Evolutionary conservation across 37 sponge, comb jelly and placozoan species (phyloP).

Genomic region (Axinella damicornis): DNA sequence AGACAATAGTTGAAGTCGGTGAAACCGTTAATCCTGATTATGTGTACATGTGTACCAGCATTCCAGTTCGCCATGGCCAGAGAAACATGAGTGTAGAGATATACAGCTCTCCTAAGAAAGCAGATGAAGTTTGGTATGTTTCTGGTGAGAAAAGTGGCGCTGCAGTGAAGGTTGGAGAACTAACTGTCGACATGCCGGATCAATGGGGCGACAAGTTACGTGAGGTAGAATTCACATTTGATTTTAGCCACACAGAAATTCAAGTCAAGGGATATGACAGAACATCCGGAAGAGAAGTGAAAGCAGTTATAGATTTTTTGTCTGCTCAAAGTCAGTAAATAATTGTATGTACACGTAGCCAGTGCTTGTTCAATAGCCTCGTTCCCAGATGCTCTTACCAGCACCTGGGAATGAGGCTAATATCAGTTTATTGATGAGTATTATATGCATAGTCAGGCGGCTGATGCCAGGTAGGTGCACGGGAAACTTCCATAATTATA

Average conservation of each 20-base stretch:
- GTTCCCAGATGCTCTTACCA: too few relatives aligned
- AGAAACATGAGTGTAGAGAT: slow-evolving; percentile 27
- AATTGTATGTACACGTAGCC: too few relatives aligned
- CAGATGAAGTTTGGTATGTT: slow-evolving; percentile 22
- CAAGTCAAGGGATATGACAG: slow-evolving; percentile 31
- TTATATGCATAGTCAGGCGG: too few relatives aligned
- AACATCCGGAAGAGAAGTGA: neutral
- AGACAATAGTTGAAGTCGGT: slow-evolving; percentile 36
- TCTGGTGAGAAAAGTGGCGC: neutral
- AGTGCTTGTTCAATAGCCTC: too few relatives aligned
- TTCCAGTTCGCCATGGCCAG: neutral
- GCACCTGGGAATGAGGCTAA: too few relatives aligned
- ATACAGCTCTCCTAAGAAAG: slow-evolving; percentile 13
- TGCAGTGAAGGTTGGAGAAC: slow-evolving; percentile 31
- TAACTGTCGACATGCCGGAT: slow-evolving; percentile 21
- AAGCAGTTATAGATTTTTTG: slow-evolving; percentile 39
- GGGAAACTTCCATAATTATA: too few relatives aligned
- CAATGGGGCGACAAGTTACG: neutral
- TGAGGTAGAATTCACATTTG: slow-evolving; percentile 38
- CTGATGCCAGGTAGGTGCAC: too few relatives aligned
- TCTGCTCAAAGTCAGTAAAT: too few relatives aligned
- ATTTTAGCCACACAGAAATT: slow-evolving; percentile 48
- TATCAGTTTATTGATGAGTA: too few relatives aligned
- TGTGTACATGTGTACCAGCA: slow-evolving; percentile 31
- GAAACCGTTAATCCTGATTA: slow-evolving; percentile 21